Conservation (phyloP, 2,888 invertebrate species). For the Sinohyriopsis cumingii region DNA sequence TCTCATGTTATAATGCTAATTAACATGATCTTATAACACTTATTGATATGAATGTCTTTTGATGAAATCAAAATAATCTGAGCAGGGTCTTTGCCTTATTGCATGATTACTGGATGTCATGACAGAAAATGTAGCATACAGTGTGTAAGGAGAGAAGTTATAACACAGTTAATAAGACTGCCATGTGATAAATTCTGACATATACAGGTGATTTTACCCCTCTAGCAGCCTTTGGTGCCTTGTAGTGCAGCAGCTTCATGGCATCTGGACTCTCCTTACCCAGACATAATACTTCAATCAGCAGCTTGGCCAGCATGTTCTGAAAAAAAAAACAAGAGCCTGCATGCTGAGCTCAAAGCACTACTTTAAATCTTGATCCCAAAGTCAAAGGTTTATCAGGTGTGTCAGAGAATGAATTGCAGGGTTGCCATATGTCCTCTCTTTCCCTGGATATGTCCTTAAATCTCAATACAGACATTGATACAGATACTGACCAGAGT, state of each 20-base stretch:
- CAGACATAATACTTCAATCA: constrained; percentile 83
- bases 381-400: not conserved
- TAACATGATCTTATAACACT: too few relatives aligned
- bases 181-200: not conserved
- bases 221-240: constrained; percentile 75
- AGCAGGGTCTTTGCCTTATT: too few relatives aligned
- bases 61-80: too few relatives aligned
- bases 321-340: constrained; percentile 41
- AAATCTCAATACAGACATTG: too few relatives aligned
- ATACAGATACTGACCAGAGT: too few relatives aligned
- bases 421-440: not conserved
- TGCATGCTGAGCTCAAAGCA: not conserved
- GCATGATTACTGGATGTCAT: too few relatives aligned
- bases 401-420: not conserved
- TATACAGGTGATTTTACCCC: constrained; percentile 40
- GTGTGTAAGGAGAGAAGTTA: not conserved
- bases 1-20: too few relatives aligned
- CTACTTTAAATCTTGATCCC: not conserved
- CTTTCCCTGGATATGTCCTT: not conserved
- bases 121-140: too few relatives aligned
- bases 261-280: constrained; percentile 79
- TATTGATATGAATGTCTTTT: too few relatives aligned
- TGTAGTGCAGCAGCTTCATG: constrained; percentile 75
- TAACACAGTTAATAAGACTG: not conserved
- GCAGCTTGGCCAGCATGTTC: constrained; percentile 80